A percentile compares a stretch with the other conserved stretches of the same genome.
Conservation (phyloP, 2,113 vertebrate species). For the Antennarius striatus region DNA sequence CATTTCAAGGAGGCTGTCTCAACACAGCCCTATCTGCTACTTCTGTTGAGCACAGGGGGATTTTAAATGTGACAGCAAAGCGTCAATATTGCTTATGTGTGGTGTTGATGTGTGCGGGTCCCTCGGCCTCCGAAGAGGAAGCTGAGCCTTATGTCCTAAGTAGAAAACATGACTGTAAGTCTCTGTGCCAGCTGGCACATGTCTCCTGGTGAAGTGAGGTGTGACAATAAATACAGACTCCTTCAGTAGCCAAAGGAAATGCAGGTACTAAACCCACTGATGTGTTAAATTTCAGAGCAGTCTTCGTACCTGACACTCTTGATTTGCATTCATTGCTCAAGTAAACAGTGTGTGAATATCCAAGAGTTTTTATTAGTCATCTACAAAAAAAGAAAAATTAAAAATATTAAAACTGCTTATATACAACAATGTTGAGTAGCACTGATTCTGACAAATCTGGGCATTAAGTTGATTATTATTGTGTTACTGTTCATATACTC, state of each 20-base stretch:
- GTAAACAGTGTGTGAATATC: slow-evolving; percentile 19
- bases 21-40: slow-evolving; percentile 11
- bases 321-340: slow-evolving; percentile 22
- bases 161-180: slow-evolving; percentile 66
- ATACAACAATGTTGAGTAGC: background rate
- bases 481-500: too few species aligned
- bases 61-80: slow-evolving; percentile 49
- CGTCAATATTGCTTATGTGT: slow-evolving; percentile 32
- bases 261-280: slow-evolving; percentile 46
- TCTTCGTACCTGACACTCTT: slow-evolving; percentile 40
- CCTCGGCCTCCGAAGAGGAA: slow-evolving; percentile 55
- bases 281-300: slow-evolving; percentile 39
- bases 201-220: slow-evolving; percentile 74
- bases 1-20: slow-evolving; percentile 13
- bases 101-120: slow-evolving; percentile 12
- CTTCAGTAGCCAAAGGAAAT: slow-evolving; percentile 36
- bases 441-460: slow-evolving; percentile 2
- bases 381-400: slow-evolving; percentile 33
- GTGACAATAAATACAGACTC: slow-evolving; percentile 72
- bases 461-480: too few species aligned
- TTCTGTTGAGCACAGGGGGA: slow-evolving; percentile 38
- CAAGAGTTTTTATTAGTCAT: slow-evolving; percentile 14
- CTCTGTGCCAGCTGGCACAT: slow-evolving; percentile 76
- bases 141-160: slow-evolving; percentile 57
- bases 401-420: background rate